Evolutionary conservation across 2,113 vertebrate species (phyloP).

Genomic region (Nanger granti): DNA sequence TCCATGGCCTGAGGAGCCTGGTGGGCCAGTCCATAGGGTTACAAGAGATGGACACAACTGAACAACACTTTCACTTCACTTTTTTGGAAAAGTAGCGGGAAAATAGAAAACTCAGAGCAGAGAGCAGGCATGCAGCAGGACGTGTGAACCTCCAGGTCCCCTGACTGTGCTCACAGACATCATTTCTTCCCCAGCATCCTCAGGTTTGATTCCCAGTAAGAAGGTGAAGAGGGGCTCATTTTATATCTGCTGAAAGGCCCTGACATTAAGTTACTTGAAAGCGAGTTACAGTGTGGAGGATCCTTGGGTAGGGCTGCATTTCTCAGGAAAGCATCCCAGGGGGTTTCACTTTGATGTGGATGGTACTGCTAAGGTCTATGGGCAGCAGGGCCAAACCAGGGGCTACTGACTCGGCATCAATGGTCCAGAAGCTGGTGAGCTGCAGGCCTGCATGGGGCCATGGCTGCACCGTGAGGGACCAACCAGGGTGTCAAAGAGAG

Average conservation of each 20-base stretch:
- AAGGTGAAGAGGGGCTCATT: neutral
- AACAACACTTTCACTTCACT: neutral
- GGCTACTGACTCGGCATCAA: accelerated
- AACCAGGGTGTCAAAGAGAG: neutral
- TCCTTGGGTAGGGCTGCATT: neutral
- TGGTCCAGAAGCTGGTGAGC: neutral
- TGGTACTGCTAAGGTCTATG: neutral
- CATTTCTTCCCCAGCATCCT: neutral
- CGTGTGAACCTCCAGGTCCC: neutral
- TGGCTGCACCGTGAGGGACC: neutral
- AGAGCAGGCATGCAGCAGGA: neutral
- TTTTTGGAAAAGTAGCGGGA: neutral
- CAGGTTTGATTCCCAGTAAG: neutral
- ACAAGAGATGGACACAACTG: neutral
- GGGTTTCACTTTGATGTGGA: neutral
- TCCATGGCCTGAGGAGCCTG: neutral
- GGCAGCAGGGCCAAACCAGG: neutral
- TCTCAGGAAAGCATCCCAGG: neutral
- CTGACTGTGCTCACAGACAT: neutral
- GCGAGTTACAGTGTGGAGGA: neutral
- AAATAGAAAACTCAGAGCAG: neutral
- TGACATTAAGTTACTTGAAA: neutral
- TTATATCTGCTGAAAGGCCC: neutral
- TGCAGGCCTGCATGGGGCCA: accelerated
- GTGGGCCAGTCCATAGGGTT: neutral